Evolutionary conservation across 2,113 vertebrate genomes (phyloP).

Genomic region (Tretioscincus oriximinensis): DNA sequence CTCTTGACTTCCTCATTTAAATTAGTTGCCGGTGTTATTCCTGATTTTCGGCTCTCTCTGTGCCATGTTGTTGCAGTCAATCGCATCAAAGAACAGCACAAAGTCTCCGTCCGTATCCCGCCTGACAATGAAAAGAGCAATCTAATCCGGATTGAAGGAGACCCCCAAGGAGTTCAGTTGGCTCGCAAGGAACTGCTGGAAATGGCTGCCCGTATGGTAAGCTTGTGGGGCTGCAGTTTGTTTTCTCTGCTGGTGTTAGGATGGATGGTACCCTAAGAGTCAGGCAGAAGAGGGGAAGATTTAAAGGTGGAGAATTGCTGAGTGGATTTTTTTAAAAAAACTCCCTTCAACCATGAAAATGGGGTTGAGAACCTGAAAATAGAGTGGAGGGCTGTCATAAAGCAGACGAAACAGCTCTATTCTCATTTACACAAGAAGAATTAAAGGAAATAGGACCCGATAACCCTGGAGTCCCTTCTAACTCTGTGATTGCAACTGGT

Average conservation of each 20-base stretch:
- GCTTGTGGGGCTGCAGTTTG: background rate
- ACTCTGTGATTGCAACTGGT: background rate
- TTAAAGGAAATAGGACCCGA: no score
- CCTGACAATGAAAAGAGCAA: slow-evolving; percentile 78
- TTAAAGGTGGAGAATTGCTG: no score
- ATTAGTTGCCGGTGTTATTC: background rate
- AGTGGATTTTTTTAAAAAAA: background rate
- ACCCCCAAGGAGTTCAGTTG: slow-evolving; percentile 81
- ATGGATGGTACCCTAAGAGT: background rate
- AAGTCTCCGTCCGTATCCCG: slow-evolving; percentile 78
- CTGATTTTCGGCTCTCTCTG: background rate
- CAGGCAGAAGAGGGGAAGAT: background rate
- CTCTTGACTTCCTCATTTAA: background rate
- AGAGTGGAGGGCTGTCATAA: no score
- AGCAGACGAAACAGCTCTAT: no score
- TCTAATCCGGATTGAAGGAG: slow-evolving; percentile 81
- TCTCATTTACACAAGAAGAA: no score
- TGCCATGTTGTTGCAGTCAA: slow-evolving; percentile 66
- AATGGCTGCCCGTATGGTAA: slow-evolving; percentile 84
- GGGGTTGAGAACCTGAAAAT: background rate
- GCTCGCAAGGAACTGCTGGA: slow-evolving; percentile 79
- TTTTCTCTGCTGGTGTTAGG: background rate
- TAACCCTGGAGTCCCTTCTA: no score
- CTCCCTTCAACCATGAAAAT: no score
- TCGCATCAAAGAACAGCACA: slow-evolving; percentile 82